Base-by-base conservation (phyloP, 1,140 invertebrate species). In the Drosophila rhopaloa region DNA sequence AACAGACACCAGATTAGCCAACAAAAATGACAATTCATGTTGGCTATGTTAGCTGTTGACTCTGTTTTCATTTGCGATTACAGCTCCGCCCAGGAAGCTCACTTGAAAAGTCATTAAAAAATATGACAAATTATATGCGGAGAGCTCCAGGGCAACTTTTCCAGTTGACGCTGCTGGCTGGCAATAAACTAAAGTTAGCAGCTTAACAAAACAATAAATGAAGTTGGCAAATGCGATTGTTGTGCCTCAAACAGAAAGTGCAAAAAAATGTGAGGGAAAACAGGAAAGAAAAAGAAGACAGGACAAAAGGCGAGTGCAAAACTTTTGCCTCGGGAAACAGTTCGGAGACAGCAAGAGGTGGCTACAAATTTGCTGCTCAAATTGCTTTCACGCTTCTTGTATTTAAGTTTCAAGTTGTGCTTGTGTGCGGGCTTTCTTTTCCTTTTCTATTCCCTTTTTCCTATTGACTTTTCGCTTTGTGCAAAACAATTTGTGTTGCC, bases 141-240 rank as follows among this genome's bases (percentile, higher is more conserved):
- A 44, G 60, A 16, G 40, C 14, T 8, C 27, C 19, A 35, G 35
- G 19, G 29, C 56, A 70, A 72, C 57, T 80, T 71, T 76, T 63
- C 40, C 63, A 71, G 54, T 63, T 61, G 50, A 35, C 61, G 54
- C 46, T 76, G 57, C 46, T 66, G 60, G 41, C 60, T 72, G 83
- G 76, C 83, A 82, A 88, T 86, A 86, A 86, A 88, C 83, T 88
- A 86, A 86, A 86, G 83, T 86, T 86, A 86, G 83, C 83, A 86
- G 83, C 83, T 86, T 86, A 86, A 86, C 83, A 86, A 86, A 88
- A 86, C 83, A 86, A 86, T 86, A 86, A 86, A 86, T 86, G 83
- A 86, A 86, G 83, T 86, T 86, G 79, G 83, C 76, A 86, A 86
- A 86, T 88, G 82, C 82, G 82, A 88, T 86, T 86, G 82, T 88